A percentile compares a stretch with the other conserved stretches of the same genome.
These are phyloP conservation scores for Glossophaga mutica DNA, from an alignment of 2,797 vertebrate species.

Conservation along the genomic window DNA sequence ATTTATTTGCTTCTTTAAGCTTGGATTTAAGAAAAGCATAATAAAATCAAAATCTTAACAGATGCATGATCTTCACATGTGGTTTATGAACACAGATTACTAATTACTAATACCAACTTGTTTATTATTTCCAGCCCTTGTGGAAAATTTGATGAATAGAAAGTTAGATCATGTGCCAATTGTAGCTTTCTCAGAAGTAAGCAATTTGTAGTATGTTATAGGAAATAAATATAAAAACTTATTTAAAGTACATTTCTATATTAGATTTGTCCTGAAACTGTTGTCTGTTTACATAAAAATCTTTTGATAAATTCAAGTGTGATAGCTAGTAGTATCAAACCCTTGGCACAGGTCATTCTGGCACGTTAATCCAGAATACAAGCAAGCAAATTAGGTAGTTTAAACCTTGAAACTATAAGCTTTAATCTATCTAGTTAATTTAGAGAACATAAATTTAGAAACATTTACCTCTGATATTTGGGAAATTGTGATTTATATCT, in stretches of 20 bases:
- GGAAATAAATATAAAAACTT: conserved; percentile 11
- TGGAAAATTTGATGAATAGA: conserved; percentile 66
- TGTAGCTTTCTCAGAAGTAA: background rate
- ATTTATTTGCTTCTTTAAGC: conserved; percentile 53
- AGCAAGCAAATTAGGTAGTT: background rate
- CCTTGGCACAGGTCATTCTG: background rate
- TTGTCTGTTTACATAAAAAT: background rate
- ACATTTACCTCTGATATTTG: background rate
- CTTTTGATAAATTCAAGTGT: background rate
- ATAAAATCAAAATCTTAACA: conserved; percentile 49
- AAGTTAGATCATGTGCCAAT: conserved; percentile 21
- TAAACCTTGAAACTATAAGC: background rate
- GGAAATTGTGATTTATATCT: background rate
- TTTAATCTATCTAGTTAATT: background rate
- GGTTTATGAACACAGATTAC: conserved; percentile 49
- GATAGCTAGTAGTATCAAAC: background rate
- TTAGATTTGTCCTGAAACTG: background rate
- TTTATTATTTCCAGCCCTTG: conserved; percentile 66
- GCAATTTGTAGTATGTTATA: background rate
- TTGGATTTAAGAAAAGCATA: conserved; percentile 28
- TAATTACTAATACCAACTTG: conserved; percentile 57
- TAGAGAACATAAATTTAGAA: background rate
- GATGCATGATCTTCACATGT: conserved; percentile 57
- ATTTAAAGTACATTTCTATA: background rate
- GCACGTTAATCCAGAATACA: background rate